Evolutionary conservation across 2,797 vertebrate genomes (phyloP).

Genomic region (Sebastes matsubarae): DNA sequence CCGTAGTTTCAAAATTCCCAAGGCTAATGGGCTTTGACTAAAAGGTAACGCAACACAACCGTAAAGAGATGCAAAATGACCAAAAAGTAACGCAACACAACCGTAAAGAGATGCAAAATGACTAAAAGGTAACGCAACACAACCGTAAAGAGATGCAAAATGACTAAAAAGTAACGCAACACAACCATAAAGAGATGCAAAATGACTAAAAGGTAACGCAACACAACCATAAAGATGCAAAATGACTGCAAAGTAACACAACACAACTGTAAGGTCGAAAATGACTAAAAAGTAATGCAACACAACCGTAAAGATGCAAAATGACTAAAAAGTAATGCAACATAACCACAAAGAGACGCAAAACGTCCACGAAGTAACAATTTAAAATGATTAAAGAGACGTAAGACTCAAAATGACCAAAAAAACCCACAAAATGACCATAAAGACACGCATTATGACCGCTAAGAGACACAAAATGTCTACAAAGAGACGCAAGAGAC

Average conservation of each 20-base stretch:
- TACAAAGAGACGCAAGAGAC: too few species aligned
- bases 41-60: background rate
- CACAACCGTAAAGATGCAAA: too few species aligned
- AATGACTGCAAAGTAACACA: background rate
- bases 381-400: too few species aligned
- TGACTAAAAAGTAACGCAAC: background rate
- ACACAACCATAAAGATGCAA: too few species aligned
- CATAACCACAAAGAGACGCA: too few species aligned
- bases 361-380: too few species aligned
- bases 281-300: too few species aligned
- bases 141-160: background rate
- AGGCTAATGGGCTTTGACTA: background rate
- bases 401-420: too few species aligned
- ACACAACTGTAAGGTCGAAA: too few species aligned
- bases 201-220: accelerated
- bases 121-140: background rate
- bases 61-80: background rate
- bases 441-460: too few species aligned
- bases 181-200: background rate
- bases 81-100: background rate
- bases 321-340: too few species aligned
- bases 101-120: background rate
- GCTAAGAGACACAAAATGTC: accelerated
- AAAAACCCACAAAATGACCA: accelerated
- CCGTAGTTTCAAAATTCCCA: background rate